Percentiles rank a stretch among this genome's conserved stretches.
Evolutionary conservation across 1,140 invertebrate species (phyloP).

Genomic region (Rhagoletis zephyria): DNA sequence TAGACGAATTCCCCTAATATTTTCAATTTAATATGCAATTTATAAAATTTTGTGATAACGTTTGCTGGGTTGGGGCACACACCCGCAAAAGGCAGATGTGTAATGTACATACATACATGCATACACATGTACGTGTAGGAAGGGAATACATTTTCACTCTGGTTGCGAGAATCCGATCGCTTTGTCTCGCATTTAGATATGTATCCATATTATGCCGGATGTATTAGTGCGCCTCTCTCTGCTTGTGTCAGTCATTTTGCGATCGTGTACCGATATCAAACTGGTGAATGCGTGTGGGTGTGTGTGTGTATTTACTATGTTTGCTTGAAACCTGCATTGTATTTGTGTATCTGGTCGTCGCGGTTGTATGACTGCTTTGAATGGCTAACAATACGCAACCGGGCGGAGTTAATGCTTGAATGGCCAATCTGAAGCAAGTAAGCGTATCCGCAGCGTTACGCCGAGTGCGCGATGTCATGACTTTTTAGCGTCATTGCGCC

Average conservation of each 20-base stretch:
- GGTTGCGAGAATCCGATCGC: not conserved
- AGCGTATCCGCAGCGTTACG: constrained; percentile 73
- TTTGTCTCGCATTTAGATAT: constrained; percentile 28
- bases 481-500: constrained; percentile 63
- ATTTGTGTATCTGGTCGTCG: constrained; percentile 34
- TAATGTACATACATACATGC: not conserved
- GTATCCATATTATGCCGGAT: not conserved
- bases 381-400: constrained; percentile 56
- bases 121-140: not conserved
- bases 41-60: too few relatives aligned
- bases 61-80: too few relatives aligned
- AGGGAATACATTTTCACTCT: not conserved
- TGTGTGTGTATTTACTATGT: not conserved
- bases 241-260: not conserved
- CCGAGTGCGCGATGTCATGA: constrained; percentile 72
- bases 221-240: not conserved
- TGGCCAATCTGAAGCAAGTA: constrained; percentile 74
- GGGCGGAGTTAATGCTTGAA: constrained; percentile 74
- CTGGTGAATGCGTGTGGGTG: not conserved
- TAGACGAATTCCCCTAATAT: too few relatives aligned
- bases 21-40: too few relatives aligned
- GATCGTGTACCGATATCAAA: not conserved
- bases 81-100: too few relatives aligned
- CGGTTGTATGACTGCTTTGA: constrained; percentile 50
- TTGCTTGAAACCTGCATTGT: not conserved